Conservation (phyloP, 2,113 vertebrate species). For the Ameiurus melas region DNA sequence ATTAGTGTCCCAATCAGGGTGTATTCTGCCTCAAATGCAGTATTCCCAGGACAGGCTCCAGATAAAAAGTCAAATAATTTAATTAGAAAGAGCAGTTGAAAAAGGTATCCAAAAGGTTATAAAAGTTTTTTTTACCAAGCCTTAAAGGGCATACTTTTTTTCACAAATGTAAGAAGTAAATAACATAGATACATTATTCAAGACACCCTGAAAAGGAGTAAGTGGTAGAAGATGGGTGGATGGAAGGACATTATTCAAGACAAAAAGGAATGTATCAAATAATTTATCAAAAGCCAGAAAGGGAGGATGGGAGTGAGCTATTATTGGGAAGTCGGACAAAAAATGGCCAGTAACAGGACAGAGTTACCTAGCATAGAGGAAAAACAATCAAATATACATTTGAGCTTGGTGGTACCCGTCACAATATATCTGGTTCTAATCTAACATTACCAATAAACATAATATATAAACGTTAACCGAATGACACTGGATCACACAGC, state of each 20-base stretch:
- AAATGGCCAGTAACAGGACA: background rate
- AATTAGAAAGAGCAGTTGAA: background rate
- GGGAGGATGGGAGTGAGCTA: background rate
- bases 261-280: background rate
- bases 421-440: background rate
- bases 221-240: too few relatives aligned
- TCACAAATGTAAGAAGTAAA: background rate
- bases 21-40: background rate
- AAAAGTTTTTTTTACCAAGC: background rate
- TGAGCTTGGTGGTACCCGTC: background rate
- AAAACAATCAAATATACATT: background rate
- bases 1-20: background rate
- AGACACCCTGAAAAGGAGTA: too few relatives aligned
- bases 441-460: background rate
- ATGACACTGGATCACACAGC: background rate
- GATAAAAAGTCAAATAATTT: background rate
- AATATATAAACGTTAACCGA: background rate
- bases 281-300: background rate
- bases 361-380: background rate
- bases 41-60: background rate
- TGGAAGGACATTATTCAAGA: background rate
- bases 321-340: background rate
- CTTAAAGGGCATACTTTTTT: background rate
- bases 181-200: background rate
- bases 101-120: background rate